A percentile compares a stretch with the other conserved stretches of the same genome.
These are phyloP conservation scores for Clarias platycephalus DNA, from an alignment of 2,797 vertebrate species.

Conservation along the genomic window DNA sequence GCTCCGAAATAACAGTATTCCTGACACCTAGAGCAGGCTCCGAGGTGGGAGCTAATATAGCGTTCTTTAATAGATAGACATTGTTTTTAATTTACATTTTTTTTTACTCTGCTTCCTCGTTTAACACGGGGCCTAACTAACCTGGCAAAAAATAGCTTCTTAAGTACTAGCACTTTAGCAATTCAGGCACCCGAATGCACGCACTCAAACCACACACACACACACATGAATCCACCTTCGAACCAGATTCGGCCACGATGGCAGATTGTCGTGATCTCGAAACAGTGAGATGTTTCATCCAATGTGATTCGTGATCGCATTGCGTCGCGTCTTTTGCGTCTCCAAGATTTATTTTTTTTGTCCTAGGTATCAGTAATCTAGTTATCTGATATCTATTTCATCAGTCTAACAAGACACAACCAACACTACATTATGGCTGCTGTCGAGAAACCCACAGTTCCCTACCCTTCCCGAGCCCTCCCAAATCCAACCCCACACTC, in stretches of 20 bases:
- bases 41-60: conserved; percentile 52
- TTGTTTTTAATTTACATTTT: conserved; percentile 5
- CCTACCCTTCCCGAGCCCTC: conserved; percentile 62
- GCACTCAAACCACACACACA: neutral
- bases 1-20: conserved; percentile 46
- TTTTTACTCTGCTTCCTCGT: conserved; percentile 47
- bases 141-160: conserved; percentile 62
- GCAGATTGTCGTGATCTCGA: conserved; percentile 65
- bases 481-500: conserved; percentile 48
- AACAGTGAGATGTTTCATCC: conserved; percentile 61
- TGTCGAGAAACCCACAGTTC: conserved; percentile 63
- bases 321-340: conserved; percentile 34
- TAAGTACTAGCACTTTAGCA: conserved; percentile 52
- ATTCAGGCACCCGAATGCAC: conserved; percentile 17
- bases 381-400: conserved; percentile 62
- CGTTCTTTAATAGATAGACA: conserved; percentile 52
- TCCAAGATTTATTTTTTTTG: conserved; percentile 8
- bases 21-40: conserved; percentile 55
- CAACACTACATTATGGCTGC: conserved; percentile 64
- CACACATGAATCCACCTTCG: neutral
- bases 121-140: conserved; percentile 62
- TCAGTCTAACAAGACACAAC: conserved; percentile 67
- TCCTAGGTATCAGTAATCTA: conserved; percentile 46
- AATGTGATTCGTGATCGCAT: conserved; percentile 57
- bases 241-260: conserved; percentile 58